Conservation (phyloP, 2,888 invertebrate species). For the Microctonus brassicae region DNA sequence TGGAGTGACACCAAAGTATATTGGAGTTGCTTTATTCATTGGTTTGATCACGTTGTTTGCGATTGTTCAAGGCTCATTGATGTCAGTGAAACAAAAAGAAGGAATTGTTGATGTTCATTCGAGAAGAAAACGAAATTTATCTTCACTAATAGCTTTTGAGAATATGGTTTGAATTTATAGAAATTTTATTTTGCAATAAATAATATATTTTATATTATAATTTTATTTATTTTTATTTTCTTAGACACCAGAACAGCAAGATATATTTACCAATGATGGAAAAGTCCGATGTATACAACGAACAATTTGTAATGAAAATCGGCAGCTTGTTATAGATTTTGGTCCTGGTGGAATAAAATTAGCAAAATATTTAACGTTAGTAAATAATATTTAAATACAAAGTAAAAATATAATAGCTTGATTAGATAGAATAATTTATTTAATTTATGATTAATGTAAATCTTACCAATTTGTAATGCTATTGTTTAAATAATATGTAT, state of each 20-base stretch:
- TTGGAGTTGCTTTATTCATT: conserved; percentile 65
- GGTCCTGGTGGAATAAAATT: conserved; percentile 57
- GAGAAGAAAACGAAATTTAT: conserved; percentile 58
- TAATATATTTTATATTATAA: conserved; percentile 1
- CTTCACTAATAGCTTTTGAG: conserved; percentile 46
- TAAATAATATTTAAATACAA: no score
- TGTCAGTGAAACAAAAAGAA: conserved; percentile 58
- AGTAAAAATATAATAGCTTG: no score
- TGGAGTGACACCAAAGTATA: conserved; percentile 60
- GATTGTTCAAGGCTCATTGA: conserved; percentile 64
- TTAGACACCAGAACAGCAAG: conserved; percentile 60
- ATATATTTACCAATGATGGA: conserved; percentile 59
- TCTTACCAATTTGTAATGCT: not conserved
- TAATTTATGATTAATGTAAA: not conserved
- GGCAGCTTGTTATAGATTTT: conserved; percentile 56
- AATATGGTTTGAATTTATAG: conserved; percentile 47
- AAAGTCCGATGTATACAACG: conserved; percentile 64
- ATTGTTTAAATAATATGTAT: not conserved
- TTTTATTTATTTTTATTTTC: conserved; percentile 27
- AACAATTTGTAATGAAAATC: conserved; percentile 63
- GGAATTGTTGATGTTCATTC: conserved; percentile 58
- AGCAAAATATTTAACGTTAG: conserved; percentile 62
- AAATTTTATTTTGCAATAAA: not conserved
- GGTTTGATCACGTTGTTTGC: conserved; percentile 65
- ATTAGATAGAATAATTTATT: no score